Percentiles rank a stretch among this genome's conserved stretches.
phyloP scores from a whole-genome alignment of 1,140 invertebrate genomes.

The Lethocerus indicus region DNA sequence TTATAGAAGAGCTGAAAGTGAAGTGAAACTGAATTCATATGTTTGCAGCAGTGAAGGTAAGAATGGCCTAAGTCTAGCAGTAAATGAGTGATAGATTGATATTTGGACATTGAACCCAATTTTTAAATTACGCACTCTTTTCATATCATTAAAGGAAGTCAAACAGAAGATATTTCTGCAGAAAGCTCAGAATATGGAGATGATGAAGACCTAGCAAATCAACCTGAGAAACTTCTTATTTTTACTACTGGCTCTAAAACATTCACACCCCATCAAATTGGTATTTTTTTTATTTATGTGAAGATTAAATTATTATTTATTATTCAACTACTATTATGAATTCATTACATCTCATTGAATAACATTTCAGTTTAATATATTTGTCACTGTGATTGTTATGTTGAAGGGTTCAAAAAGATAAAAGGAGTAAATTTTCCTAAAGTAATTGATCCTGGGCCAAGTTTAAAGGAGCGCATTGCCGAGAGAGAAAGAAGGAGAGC shows the following conservation, averaged over 20 bases:
- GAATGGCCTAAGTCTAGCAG: too few species aligned
- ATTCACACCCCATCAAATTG: slow-evolving; percentile 76
- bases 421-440: slow-evolving; percentile 52
- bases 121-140: too few species aligned
- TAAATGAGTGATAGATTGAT: too few species aligned
- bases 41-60: too few species aligned
- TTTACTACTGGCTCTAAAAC: slow-evolving; percentile 74
- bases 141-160: too few species aligned
- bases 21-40: too few species aligned
- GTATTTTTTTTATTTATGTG: slow-evolving; percentile 20
- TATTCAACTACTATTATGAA: background rate
- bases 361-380: background rate
- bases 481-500: slow-evolving; percentile 10
- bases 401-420: slow-evolving; percentile 56
- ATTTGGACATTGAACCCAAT: too few species aligned
- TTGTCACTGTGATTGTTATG: background rate
- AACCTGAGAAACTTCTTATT: slow-evolving; percentile 59
- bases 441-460: slow-evolving; percentile 45
- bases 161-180: too few species aligned
- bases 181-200: too few species aligned
- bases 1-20: too few species aligned
- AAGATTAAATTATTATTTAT: background rate
- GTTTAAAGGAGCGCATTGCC: slow-evolving; percentile 41
- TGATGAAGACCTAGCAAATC: slow-evolving; percentile 26
- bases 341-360: background rate